Conservation (phyloP, 1,140 invertebrate species). For the Parapsyche elsis region DNA sequence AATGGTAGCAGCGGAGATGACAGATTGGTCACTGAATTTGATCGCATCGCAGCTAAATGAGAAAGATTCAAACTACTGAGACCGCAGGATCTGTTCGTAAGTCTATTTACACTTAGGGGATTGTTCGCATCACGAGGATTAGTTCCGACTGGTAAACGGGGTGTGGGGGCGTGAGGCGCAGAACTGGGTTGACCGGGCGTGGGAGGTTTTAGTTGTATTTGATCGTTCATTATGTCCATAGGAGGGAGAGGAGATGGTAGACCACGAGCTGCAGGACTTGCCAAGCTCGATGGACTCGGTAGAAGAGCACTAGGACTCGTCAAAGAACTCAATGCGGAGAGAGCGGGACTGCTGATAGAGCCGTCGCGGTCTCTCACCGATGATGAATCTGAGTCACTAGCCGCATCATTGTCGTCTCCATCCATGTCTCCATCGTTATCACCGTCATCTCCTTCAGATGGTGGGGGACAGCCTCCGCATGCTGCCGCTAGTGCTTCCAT, state of each 20-base stretch:
- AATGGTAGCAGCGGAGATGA: constrained; percentile 40
- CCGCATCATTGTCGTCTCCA: constrained; percentile 77
- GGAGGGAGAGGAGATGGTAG: constrained; percentile 50
- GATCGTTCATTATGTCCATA: constrained; percentile 33
- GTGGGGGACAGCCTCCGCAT: constrained; percentile 71
- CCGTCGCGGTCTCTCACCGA: constrained; percentile 74
- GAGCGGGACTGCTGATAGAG: constrained; percentile 81
- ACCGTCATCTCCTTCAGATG: constrained; percentile 67
- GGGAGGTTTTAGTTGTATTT: constrained; percentile 61
- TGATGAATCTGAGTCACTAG: constrained; percentile 77
- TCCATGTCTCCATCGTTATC: constrained; percentile 82
- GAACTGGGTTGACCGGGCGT: constrained; percentile 62
- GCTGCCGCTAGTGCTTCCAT: constrained; percentile 80
- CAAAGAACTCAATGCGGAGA: constrained; percentile 81
- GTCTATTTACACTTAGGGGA: constrained; percentile 87
- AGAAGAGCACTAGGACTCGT: constrained; percentile 78
- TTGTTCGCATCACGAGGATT: constrained; percentile 92
- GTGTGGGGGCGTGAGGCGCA: constrained; percentile 63
- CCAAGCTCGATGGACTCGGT: constrained; percentile 74
- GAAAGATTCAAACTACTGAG: constrained; percentile 47
- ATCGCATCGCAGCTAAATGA: constrained; percentile 44
- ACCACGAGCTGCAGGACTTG: constrained; percentile 69
- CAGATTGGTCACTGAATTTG: constrained; percentile 22
- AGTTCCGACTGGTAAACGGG: constrained; percentile 85
- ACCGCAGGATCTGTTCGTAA: constrained; percentile 70